Evolutionary conservation across 2,113 vertebrate species (phyloP).

Genomic region (Diphyllodes magnificus): DNA sequence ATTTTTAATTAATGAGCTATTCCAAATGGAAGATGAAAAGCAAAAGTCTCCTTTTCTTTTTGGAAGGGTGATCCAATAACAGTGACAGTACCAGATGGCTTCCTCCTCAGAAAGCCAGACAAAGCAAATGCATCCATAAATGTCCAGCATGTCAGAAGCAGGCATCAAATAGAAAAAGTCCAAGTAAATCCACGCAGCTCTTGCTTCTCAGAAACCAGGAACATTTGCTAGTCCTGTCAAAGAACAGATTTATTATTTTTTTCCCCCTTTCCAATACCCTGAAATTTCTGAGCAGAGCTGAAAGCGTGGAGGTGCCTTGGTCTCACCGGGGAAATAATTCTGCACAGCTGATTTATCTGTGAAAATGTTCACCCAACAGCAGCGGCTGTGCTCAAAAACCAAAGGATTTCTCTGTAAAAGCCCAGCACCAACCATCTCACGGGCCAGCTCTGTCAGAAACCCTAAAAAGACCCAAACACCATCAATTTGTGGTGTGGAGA

Average conservation of each 20-base stretch:
- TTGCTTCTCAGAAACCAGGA: background rate
- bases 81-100: background rate
- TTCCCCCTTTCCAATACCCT: background rate
- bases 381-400: background rate
- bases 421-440: rapidly evolving
- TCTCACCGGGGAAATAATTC: slow-evolving; percentile 5
- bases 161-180: background rate
- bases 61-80: background rate
- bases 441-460: background rate
- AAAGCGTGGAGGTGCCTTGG: background rate
- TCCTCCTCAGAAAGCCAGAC: background rate
- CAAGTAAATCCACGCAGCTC: background rate
- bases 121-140: background rate
- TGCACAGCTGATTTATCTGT: background rate
- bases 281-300: background rate
- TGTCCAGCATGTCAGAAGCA: background rate
- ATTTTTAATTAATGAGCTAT: background rate
- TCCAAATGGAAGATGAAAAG: background rate
- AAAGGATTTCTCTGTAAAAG: background rate
- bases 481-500: background rate
- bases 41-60: background rate
- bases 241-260: background rate
- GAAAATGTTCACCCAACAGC: background rate
- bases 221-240: background rate
- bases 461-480: background rate